Conservation (phyloP, 2,113 vertebrate genomes). For the Seriola aureovittata region DNA sequence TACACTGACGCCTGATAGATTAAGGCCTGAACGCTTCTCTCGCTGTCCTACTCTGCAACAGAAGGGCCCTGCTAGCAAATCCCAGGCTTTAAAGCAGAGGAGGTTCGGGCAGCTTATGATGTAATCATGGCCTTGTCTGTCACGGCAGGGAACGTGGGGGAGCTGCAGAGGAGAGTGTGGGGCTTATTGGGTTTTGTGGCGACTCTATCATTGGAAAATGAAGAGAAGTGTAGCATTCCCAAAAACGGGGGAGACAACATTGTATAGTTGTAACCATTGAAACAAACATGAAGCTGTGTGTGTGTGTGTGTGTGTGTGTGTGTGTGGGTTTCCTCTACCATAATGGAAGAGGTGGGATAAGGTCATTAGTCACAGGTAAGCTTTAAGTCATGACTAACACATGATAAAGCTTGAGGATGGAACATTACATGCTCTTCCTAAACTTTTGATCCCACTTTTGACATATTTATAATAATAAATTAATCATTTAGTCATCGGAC, state of each 20-base stretch:
- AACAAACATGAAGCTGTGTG: neutral
- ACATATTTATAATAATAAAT: neutral
- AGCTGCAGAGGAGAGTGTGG: conserved; percentile 35
- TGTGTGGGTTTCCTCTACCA: neutral
- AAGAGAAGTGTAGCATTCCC: neutral
- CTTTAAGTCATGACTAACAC: neutral
- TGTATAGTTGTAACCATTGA: neutral
- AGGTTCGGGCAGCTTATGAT: conserved; percentile 83
- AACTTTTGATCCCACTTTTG: neutral
- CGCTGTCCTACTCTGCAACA: conserved; percentile 73
- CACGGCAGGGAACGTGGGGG: conserved; percentile 64
- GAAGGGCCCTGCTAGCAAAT: conserved; percentile 83
- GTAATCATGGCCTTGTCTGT: conserved; percentile 80
- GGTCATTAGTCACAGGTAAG: neutral
- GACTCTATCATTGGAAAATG: conserved; percentile 18
- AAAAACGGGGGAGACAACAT: neutral
- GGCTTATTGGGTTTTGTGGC: conserved; percentile 62
- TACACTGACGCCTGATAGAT: conserved; percentile 79
- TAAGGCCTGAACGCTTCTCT: conserved; percentile 70
- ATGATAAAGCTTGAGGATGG: neutral
- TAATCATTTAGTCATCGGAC: no score
- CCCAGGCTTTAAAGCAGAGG: conserved; percentile 82
- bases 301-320: no score
- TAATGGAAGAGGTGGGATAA: neutral
- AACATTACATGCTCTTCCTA: neutral